Evolutionary conservation across 2,113 vertebrate species (phyloP).

Genomic region (Mastomys coucha): DNA sequence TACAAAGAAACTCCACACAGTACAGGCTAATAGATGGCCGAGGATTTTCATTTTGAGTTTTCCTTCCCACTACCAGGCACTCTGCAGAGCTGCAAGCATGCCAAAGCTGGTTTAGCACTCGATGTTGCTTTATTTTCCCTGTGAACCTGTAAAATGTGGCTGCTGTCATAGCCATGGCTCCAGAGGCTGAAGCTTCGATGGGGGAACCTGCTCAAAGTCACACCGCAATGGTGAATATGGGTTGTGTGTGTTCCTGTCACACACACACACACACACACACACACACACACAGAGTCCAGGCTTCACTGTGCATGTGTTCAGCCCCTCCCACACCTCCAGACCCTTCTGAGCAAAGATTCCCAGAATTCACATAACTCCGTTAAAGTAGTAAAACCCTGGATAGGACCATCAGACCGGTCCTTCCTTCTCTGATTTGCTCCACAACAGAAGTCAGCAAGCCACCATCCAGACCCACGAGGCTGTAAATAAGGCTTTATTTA

Average conservation of each 20-base stretch:
- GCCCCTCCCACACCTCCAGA: neutral
- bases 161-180: neutral
- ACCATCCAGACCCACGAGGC: neutral
- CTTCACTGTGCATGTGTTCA: neutral
- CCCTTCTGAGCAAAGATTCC: neutral
- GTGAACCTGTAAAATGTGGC: neutral
- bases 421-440: neutral
- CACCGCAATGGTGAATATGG: neutral
- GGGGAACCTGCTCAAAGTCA: neutral
- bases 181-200: neutral
- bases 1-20: slow-evolving; percentile 49
- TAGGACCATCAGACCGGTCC: neutral
- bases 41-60: slow-evolving; percentile 25
- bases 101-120: neutral
- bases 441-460: neutral
- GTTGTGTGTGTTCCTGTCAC: neutral
- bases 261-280: too few species aligned
- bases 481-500: slow-evolving; percentile 24
- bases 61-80: neutral
- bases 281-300: too few species aligned
- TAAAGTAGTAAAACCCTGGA: neutral
- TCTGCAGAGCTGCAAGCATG: neutral
- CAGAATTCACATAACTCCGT: neutral
- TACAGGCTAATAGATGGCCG: slow-evolving; percentile 52
- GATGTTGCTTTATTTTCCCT: neutral